Evolutionary conservation across 2,888 invertebrate species (phyloP), one percentile per base, ranked within the genome.

Genomic region (Vannuccia rotundouncinata): DNA sequence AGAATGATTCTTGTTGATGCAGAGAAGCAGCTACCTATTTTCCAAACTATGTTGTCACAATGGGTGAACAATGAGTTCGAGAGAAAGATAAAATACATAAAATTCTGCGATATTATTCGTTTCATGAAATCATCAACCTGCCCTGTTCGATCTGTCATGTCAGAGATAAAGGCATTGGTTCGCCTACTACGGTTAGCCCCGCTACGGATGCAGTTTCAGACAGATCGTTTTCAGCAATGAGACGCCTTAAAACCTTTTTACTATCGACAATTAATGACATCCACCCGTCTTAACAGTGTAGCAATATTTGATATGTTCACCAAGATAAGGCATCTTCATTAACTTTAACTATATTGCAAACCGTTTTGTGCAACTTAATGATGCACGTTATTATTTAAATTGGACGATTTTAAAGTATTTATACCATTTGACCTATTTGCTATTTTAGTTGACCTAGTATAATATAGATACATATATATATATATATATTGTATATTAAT

Each of bases 361-460:
- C 5, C 13, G 2, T n/a, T 66, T 66, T 22, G 25, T 66, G 10
- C 25, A 66, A 2, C 2, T 27, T 5, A 66, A 66, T 22, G 66
- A 22, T 27, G 25, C 5, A 13, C 66, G 66, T 66, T 66, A n/a
- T 66, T 66, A 66, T 13, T 22, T 45, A 5, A 66, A 22, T 66
- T 2, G 66, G 66, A 66, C 66, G 13, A 66, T 66, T 66, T 66
- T 66, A 66, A 66, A 5, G 25, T 66, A 66, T 66, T n/a, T n/a
- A n/a, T n/a, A n/a, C n/a, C n/a, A n/a, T n/a, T n/a, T n/a, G n/a
- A n/a, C n/a, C n/a, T n/a, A n/a, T n/a, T n/a, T n/a, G n/a, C n/a
- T n/a, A n/a, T n/a, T n/a, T n/a, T n/a, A n/a, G n/a, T n/a, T n/a
- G n/a, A n/a, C n/a, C n/a, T n/a, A n/a, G n/a, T n/a, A n/a, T n/a